phyloP scores from a whole-genome alignment of 30 jellyfish, hydroid and myxozoan genomes.

The Mastigias papua region DNA sequence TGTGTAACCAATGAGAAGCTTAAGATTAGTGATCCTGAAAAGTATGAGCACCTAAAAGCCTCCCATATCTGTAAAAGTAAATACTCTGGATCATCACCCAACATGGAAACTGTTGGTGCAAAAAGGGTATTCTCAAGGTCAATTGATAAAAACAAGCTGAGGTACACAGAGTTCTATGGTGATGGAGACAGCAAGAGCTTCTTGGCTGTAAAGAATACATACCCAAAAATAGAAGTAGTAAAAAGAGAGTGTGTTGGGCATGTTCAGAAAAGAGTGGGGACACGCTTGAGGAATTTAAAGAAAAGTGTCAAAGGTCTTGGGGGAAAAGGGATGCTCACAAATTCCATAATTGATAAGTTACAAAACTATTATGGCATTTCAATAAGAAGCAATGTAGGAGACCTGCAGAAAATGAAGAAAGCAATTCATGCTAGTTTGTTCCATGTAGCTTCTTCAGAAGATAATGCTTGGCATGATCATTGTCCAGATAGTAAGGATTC shows the following conservation, averaged over 20 bases:
- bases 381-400: too few relatives aligned
- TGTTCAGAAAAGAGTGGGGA: slow-evolving; percentile 18
- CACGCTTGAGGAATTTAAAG: neutral
- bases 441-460: too few relatives aligned
- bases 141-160: slow-evolving; percentile 20
- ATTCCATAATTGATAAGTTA: slow-evolving; percentile 22
- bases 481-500: too few relatives aligned
- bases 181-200: slow-evolving; percentile 72
- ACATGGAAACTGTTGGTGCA: neutral
- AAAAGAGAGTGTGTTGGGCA: slow-evolving; percentile 10
- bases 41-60: neutral
- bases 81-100: neutral
- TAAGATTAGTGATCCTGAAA: neutral
- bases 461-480: too few relatives aligned
- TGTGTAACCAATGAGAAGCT: too few relatives aligned
- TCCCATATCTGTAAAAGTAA: neutral
- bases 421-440: slow-evolving; percentile 45
- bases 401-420: slow-evolving; percentile 32
- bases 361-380: too few relatives aligned
- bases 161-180: too few relatives aligned
- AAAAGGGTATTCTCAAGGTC: neutral
- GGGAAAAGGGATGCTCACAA: slow-evolving; percentile 51
- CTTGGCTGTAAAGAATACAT: too few relatives aligned
- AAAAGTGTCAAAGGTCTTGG: slow-evolving; percentile 8
- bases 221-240: neutral